A percentile compares a stretch with the other conserved stretches of the same genome.
Conservation (phyloP, 2,888 invertebrate genomes). For the Callyntrura guangdongensis region DNA sequence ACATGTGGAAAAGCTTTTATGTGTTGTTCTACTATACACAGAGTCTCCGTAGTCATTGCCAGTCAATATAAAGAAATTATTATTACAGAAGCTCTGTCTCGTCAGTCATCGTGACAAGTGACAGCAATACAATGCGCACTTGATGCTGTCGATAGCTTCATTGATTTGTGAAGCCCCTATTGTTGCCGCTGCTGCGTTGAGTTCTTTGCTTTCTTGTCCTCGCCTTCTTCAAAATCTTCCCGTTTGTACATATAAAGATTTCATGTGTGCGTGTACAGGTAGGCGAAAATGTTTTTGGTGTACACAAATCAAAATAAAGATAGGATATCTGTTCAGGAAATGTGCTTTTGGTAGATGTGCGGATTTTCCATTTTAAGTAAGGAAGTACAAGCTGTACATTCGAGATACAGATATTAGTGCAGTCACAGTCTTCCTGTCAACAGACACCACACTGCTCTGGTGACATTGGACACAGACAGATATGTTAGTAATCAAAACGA, state of each 20-base stretch:
- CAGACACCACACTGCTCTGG: too few relatives aligned
- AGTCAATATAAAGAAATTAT: conserved; percentile 28
- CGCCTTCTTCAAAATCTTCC: conserved; percentile 18
- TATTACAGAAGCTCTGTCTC: conserved; percentile 64
- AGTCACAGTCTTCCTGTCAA: too few relatives aligned
- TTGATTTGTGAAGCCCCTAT: conserved; percentile 66
- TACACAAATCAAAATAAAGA: too few relatives aligned
- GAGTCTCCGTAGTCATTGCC: background rate
- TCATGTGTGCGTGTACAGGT: too few relatives aligned
- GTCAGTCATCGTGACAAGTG: conserved; percentile 67
- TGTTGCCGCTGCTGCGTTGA: background rate
- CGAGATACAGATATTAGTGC: too few relatives aligned
- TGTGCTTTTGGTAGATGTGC: too few relatives aligned
- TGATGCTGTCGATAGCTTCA: conserved; percentile 73
- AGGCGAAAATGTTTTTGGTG: too few relatives aligned
- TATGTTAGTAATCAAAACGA: too few relatives aligned
- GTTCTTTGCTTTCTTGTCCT: conserved; percentile 18
- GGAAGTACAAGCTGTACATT: too few relatives aligned
- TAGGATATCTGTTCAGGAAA: too few relatives aligned
- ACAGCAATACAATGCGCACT: conserved; percentile 62
- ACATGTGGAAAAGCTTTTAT: background rate
- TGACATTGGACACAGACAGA: too few relatives aligned
- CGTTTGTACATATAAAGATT: background rate
- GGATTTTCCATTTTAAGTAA: too few relatives aligned
- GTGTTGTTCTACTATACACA: background rate